Conservation (phyloP, 2,888 invertebrate genomes). For the Apodemia mormo region DNA sequence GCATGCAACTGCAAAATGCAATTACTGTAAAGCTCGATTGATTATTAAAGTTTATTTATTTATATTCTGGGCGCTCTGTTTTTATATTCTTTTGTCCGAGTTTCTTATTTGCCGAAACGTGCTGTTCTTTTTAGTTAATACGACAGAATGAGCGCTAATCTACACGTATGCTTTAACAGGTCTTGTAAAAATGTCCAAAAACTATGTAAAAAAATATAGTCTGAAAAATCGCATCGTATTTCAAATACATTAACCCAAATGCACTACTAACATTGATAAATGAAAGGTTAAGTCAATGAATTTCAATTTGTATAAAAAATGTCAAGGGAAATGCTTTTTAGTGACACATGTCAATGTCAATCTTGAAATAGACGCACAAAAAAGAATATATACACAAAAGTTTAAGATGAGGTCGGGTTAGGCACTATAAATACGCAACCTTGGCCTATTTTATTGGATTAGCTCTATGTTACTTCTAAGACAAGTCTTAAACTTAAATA, state of each 20-base stretch:
- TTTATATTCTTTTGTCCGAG: no score
- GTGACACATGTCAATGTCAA: slow-evolving; percentile 18
- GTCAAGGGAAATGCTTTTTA: slow-evolving; percentile 11
- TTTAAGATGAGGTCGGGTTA: slow-evolving; percentile 12
- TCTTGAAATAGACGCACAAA: slow-evolving; percentile 14
- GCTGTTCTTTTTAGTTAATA: no score
- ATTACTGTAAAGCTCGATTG: no score
- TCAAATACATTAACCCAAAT: not conserved
- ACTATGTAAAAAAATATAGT: no score
- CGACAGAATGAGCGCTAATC: no score
- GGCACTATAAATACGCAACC: slow-evolving; percentile 14
- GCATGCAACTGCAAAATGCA: no score
- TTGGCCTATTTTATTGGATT: slow-evolving; percentile 15
- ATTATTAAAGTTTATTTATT: no score
- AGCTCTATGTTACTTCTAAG: slow-evolving; percentile 10
- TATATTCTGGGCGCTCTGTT: no score
- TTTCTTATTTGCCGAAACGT: no score
- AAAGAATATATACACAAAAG: slow-evolving; percentile 12
- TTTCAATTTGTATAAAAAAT: slow-evolving; percentile 6
- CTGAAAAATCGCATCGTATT: not conserved
- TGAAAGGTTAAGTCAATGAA: not conserved
- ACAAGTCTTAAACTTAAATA: slow-evolving; percentile 1
- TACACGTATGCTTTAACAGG: no score
- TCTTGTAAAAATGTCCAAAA: not conserved
- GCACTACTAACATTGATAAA: not conserved